Percentiles rank a stretch among this genome's conserved stretches.
phyloP scores from a whole-genome alignment of 2,113 vertebrate genomes.

The Nibea albiflora region DNA sequence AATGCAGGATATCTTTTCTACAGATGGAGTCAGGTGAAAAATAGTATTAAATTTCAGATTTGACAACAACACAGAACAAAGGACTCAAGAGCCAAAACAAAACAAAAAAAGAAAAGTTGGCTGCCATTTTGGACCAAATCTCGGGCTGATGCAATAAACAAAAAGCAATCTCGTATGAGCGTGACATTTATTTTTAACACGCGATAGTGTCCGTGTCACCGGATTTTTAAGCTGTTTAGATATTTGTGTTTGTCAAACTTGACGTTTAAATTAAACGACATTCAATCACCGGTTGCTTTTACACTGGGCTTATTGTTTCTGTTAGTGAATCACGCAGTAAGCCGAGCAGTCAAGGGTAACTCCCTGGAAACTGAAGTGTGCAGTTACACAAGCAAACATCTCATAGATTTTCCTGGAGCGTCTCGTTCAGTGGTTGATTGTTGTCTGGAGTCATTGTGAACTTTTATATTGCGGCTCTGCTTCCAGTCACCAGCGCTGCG shows the following conservation, averaged over 20 bases:
- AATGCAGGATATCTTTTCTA: slow-evolving; percentile 94
- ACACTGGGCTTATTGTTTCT: slow-evolving; percentile 44
- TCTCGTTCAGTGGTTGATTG: slow-evolving; percentile 36
- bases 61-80: slow-evolving; percentile 91
- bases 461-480: slow-evolving; percentile 14
- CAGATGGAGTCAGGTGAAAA: slow-evolving; percentile 85
- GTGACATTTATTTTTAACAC: slow-evolving; percentile 14
- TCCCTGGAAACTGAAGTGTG: slow-evolving; percentile 61
- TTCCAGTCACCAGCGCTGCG: not conserved
- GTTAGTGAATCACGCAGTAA: slow-evolving; percentile 21
- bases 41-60: slow-evolving; percentile 87
- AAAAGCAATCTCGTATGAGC: slow-evolving; percentile 8
- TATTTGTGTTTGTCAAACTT: slow-evolving; percentile 1
- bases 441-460: slow-evolving; percentile 50
- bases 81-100: slow-evolving; percentile 80
- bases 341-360: slow-evolving; percentile 16
- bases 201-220: not conserved
- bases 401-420: slow-evolving; percentile 29
- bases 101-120: slow-evolving; percentile 85
- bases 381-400: slow-evolving; percentile 45
- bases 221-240: slow-evolving; percentile 1
- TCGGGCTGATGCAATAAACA: slow-evolving; percentile 30
- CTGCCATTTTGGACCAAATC: slow-evolving; percentile 51
- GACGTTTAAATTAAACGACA: slow-evolving; percentile 6
- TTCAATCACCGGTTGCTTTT: not conserved